Conservation (phyloP, 2,797 vertebrate genomes). For the Myotis myotis region DNA sequence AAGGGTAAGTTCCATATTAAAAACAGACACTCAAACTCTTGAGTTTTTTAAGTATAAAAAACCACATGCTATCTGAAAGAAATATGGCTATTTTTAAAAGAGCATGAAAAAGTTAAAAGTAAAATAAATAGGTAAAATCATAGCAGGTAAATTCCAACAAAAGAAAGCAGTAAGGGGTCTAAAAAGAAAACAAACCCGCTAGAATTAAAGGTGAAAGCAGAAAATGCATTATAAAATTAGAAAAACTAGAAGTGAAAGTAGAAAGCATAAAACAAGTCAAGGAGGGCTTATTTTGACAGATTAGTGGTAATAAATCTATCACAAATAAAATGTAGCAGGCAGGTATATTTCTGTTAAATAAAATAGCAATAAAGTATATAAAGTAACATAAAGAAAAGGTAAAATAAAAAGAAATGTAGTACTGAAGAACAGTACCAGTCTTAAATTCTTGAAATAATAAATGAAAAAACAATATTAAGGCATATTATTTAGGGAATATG, state of each 20-base stretch:
- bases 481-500: neutral
- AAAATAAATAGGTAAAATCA: slow-evolving; percentile 55
- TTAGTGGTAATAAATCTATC: neutral
- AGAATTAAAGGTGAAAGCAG: slow-evolving; percentile 39
- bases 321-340: neutral
- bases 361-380: slow-evolving; percentile 26
- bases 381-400: slow-evolving; percentile 15
- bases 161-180: slow-evolving; percentile 6
- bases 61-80: neutral
- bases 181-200: neutral
- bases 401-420: slow-evolving; percentile 36
- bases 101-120: neutral
- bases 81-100: slow-evolving; percentile 5
- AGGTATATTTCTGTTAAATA: slow-evolving; percentile 26
- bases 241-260: slow-evolving; percentile 46
- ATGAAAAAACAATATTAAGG: slow-evolving; percentile 6
- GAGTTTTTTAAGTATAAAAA: slow-evolving; percentile 49
- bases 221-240: slow-evolving; percentile 33
- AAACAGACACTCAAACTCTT: neutral
- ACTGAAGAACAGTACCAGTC: slow-evolving; percentile 10
- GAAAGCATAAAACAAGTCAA: slow-evolving; percentile 42
- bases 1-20: neutral
- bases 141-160: slow-evolving; percentile 49
- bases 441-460: slow-evolving; percentile 59
- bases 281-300: slow-evolving; percentile 11